Evolutionary conservation across 2,888 invertebrate species (phyloP), one percentile per base, ranked within the genome.

Genomic region (Lobophora halterata): DNA sequence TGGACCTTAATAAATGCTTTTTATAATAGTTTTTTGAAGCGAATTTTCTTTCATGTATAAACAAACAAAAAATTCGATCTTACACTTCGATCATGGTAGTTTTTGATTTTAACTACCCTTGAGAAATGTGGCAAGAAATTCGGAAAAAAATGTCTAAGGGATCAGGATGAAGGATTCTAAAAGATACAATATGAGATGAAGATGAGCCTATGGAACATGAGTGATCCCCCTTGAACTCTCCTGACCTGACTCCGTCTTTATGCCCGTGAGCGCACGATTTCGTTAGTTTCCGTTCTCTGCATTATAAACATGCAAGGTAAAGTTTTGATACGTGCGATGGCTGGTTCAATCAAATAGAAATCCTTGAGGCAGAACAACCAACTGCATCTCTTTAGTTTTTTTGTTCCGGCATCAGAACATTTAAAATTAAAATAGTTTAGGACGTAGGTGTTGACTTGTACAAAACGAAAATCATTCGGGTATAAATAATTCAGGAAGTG

Each of bases 401-500:
- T 23, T 30, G 24, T 37, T 37, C 19, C 17, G 10, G 2, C 25
- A 25, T 30, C 14, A 29, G 11, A 18, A 4, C 23, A 31, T 31
- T 23, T 30, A 8, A 19, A 37, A 6, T 17, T 17, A 17, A 5
- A 30, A 23, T 18, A 6, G 14, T 18, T 23, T 16, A 10, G 21
- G 3, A 10, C 11, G 2, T 18, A 28, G n/a, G n/a, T n/a, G n/a
- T 32, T 28, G 32, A 43, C 28, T 38, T 43, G 11, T 11, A 38
- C 37, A 46, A 37, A 46, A 21, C 31, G 43, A 45, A 51, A 43
- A 47, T 18, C 38, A 43, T 46, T 39, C 39, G 32, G 43, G 44
- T 46, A 56, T 54, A 44, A 46, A 62, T 61, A 55, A 62, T 53
- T 50, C 53, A 66, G 56, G 54, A 57, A 61, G 55, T 44, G 47